Percentiles rank a stretch among this genome's conserved stretches.
These are phyloP conservation scores for Andrena fulva DNA, from an alignment of 2,888 invertebrate species.

Conservation along the genomic window DNA sequence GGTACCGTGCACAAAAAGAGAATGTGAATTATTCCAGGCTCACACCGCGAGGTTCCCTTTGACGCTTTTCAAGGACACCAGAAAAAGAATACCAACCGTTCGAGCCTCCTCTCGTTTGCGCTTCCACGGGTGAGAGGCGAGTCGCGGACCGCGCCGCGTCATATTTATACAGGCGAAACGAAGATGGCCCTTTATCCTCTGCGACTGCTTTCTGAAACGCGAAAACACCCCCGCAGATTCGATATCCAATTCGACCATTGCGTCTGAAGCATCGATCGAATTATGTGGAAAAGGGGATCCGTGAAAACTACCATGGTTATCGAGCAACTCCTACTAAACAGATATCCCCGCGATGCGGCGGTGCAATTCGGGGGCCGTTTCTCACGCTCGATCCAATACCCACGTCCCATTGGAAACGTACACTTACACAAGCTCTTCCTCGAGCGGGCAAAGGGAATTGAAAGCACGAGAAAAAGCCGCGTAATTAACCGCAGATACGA, in stretches of 20 bases:
- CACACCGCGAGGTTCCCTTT: background rate
- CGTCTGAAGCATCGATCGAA: conserved; percentile 17
- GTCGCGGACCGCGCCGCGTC: conserved; percentile 9
- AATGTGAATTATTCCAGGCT: no score
- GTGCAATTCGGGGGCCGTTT: background rate
- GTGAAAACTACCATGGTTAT: conserved; percentile 27
- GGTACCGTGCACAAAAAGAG: no score
- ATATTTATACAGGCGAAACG: conserved; percentile 19
- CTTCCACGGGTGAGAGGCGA: background rate
- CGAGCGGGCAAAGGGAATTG: background rate
- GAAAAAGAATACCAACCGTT: no score
- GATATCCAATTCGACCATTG: background rate
- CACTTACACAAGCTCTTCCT: no score
- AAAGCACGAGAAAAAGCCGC: background rate
- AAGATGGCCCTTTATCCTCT: background rate
- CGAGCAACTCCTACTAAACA: conserved; percentile 6
- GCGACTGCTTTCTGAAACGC: conserved; percentile 10
- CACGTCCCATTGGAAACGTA: conserved; percentile 19
- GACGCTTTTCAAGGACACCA: background rate
- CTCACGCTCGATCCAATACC: background rate
- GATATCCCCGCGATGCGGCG: conserved; percentile 9
- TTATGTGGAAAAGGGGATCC: conserved; percentile 5
- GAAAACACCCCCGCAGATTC: background rate
- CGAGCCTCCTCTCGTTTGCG: no score
- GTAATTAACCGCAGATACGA: background rate